Evolutionary conservation across 2,888 invertebrate species (phyloP).

Genomic region (Coleophora flavipennella): DNA sequence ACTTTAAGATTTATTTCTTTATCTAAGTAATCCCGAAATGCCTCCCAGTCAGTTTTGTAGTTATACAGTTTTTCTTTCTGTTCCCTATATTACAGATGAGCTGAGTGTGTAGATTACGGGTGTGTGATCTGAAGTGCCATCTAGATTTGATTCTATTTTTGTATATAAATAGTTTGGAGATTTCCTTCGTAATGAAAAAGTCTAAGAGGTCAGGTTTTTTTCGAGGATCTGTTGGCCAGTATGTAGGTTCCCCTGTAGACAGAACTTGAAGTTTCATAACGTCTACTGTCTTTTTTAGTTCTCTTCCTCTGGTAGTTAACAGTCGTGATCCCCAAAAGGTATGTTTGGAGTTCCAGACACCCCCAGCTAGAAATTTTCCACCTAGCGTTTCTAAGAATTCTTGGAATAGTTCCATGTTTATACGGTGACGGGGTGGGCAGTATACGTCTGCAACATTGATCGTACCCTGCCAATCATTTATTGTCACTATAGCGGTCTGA

Average conservation of each 20-base stretch:
- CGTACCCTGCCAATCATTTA: conserved; percentile 1
- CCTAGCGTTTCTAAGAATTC: conserved; percentile 3
- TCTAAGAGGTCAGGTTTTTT: conserved; percentile 16
- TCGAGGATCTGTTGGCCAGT: conserved; percentile 15
- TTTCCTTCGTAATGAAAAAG: conserved; percentile 15
- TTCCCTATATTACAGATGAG: no score
- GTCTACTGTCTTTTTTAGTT: conserved; percentile 5
- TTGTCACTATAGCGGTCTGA: no score
- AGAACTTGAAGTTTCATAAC: conserved; percentile 1
- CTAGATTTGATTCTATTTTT: no score
- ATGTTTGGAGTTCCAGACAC: conserved; percentile 16
- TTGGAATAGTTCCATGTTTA: neutral
- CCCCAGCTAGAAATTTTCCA: conserved; percentile 8
- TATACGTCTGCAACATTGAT: conserved; percentile 12
- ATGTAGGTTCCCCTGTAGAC: conserved; percentile 14
- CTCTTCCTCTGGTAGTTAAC: conserved; percentile 8
- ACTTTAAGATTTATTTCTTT: no score
- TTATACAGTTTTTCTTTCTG: no score
- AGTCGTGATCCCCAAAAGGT: conserved; percentile 12
- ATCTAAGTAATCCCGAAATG: no score
- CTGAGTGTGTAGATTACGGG: no score
- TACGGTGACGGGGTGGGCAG: conserved; percentile 8
- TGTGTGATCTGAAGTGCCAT: no score
- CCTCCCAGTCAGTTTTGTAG: no score
- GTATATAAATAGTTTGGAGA: no score